Evolutionary conservation across 2,888 invertebrate species (phyloP).

Genomic region (Cylindroiulus punctatus): DNA sequence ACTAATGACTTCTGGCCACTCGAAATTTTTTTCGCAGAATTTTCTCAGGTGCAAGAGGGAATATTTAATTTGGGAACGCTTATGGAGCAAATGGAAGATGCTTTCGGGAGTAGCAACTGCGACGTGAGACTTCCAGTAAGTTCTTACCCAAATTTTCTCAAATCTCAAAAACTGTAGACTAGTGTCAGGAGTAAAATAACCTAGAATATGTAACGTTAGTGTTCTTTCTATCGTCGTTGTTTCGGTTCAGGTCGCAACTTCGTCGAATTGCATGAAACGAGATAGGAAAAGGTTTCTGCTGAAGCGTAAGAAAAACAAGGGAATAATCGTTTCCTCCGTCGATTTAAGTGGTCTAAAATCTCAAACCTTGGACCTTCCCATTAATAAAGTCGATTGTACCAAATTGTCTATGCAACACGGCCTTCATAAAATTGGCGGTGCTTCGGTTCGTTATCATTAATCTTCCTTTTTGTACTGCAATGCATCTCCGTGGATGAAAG

Average conservation of each 20-base stretch:
- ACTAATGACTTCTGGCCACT: too few species aligned
- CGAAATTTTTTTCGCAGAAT: too few species aligned
- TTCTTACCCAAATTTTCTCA: too few species aligned
- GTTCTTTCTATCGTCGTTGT: neutral
- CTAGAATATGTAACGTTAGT: too few species aligned
- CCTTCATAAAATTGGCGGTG: conserved; percentile 46
- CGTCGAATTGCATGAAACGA: conserved; percentile 51
- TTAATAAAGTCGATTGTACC: conserved; percentile 8
- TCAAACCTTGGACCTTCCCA: conserved; percentile 53
- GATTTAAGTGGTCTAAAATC: conserved; percentile 53
- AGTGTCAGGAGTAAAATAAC: too few species aligned
- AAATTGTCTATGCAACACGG: conserved; percentile 52
- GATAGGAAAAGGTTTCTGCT: conserved; percentile 55
- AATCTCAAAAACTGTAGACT: too few species aligned
- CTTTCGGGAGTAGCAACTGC: conserved; percentile 59
- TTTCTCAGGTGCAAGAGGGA: conserved; percentile 76
- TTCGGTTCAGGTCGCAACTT: conserved; percentile 50
- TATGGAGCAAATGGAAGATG: conserved; percentile 70
- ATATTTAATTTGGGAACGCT: conserved; percentile 75
- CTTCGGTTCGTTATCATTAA: conserved; percentile 51
- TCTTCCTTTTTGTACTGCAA: neutral
- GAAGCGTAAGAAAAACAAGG: conserved; percentile 73
- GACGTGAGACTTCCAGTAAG: neutral
- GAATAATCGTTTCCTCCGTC: neutral
- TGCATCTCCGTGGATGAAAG: conserved; percentile 20